These are phyloP conservation scores for Pseudopleuronectes americanus DNA, from an alignment of 2,797 vertebrate genomes.

Conservation along the genomic window DNA sequence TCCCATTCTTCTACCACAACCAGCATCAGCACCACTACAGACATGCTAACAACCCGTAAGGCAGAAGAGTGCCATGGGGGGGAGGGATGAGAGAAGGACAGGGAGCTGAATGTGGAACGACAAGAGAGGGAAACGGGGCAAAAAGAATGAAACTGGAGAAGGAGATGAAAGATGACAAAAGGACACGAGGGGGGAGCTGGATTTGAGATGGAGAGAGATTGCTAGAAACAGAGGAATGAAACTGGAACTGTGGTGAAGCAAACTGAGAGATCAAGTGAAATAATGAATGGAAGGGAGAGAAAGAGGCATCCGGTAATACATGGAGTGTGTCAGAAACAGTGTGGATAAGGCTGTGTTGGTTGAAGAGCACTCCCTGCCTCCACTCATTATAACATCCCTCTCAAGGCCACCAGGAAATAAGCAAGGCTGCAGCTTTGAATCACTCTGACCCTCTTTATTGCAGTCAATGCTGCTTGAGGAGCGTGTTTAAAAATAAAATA, in stretches of 20 bases:
- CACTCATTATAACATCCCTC: conserved; percentile 58
- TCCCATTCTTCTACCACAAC: conserved; percentile 62
- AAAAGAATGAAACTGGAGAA: conserved; percentile 31
- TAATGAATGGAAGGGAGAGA: conserved; percentile 1
- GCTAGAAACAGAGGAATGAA: conserved; percentile 2
- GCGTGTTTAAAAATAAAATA: neutral
- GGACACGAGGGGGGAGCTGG: neutral
- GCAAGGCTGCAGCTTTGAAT: conserved; percentile 48
- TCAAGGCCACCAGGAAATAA: conserved; percentile 58
- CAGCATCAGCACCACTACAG: conserved; percentile 40
- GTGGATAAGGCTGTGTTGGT: conserved; percentile 31
- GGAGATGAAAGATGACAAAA: conserved; percentile 40
- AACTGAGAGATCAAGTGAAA: conserved; percentile 14
- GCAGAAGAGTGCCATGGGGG: conserved; percentile 51
- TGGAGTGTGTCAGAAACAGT: conserved; percentile 12
- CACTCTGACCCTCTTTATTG: conserved; percentile 54
- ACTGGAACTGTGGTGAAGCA: conserved; percentile 21
- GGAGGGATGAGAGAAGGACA: conserved; percentile 47
- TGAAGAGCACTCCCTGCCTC: conserved; percentile 47
- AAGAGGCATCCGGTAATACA: conserved; percentile 12
- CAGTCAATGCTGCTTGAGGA: conserved; percentile 33
- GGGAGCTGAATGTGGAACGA: conserved; percentile 45
- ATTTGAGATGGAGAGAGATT: no score
- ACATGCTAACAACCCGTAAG: conserved; percentile 35
- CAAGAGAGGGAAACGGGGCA: conserved; percentile 40